Evolutionary conservation across 1,140 invertebrate genomes (phyloP).

Genomic region (Drosophila yakuba): DNA sequence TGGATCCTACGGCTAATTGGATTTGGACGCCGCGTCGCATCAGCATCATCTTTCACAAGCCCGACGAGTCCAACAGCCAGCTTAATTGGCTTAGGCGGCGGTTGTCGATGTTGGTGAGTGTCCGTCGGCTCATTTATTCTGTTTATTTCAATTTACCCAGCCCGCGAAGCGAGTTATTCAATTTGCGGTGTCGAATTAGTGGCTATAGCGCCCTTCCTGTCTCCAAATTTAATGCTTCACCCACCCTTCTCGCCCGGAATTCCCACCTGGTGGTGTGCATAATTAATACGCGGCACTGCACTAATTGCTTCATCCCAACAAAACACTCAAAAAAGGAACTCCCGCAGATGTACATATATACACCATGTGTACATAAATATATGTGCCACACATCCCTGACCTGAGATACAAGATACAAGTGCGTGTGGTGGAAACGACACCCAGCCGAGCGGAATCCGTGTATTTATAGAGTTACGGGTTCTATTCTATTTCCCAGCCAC

Average conservation of each 20-base stretch:
- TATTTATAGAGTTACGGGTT: slow-evolving; percentile 29
- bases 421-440: slow-evolving; percentile 28
- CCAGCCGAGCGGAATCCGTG: slow-evolving; percentile 29
- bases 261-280: slow-evolving; percentile 30
- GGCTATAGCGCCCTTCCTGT: slow-evolving; percentile 25
- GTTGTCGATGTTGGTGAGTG: slow-evolving; percentile 41
- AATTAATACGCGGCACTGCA: slow-evolving; percentile 42
- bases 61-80: slow-evolving; percentile 16
- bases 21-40: slow-evolving; percentile 20
- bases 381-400: slow-evolving; percentile 33
- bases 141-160: slow-evolving; percentile 42
- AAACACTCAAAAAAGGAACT: slow-evolving; percentile 5
- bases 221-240: slow-evolving; percentile 1
- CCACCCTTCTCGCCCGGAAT: slow-evolving; percentile 1
- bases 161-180: slow-evolving; percentile 23
- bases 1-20: slow-evolving; percentile 24
- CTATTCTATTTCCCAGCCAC: slow-evolving; percentile 5
- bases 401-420: slow-evolving; percentile 40
- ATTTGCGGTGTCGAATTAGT: slow-evolving; percentile 37
- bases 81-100: slow-evolving; percentile 47
- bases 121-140: slow-evolving; percentile 31
- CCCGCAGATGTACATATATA: slow-evolving; percentile 1
- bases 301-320: slow-evolving; percentile 20
- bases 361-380: background rate
- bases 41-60: slow-evolving; percentile 29